Percentiles rank a stretch among this genome's conserved stretches.
These are phyloP conservation scores for Pterocles gutturalis DNA, from an alignment of 2,113 vertebrate species.

Conservation along the genomic window DNA sequence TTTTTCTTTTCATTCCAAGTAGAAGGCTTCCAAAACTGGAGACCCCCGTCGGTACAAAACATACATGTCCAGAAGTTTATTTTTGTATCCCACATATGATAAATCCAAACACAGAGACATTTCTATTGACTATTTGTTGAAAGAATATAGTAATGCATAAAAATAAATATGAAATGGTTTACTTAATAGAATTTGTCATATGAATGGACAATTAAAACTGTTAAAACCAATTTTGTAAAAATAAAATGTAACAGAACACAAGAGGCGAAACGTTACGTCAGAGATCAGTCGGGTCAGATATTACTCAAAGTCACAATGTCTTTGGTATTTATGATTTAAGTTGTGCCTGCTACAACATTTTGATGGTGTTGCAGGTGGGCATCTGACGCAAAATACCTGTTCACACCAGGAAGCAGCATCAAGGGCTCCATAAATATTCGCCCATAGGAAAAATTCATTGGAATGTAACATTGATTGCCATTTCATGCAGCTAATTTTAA, in stretches of 20 bases:
- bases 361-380: background rate
- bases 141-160: background rate
- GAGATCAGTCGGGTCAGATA: background rate
- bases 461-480: background rate
- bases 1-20: background rate
- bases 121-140: background rate
- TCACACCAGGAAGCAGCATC: background rate
- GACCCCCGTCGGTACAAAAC: background rate
- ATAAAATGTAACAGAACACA: background rate
- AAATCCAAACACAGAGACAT: background rate
- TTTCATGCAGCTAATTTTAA: background rate
- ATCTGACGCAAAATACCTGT: background rate
- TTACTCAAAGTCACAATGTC: background rate
- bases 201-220: background rate
- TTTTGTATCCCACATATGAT: background rate
- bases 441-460: background rate
- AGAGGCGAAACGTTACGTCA: accelerated
- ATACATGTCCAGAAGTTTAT: background rate
- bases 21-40: background rate
- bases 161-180: background rate
- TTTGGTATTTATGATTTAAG: background rate
- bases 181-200: background rate
- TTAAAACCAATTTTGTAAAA: background rate
- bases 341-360: background rate
- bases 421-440: background rate